Base-by-base conservation (phyloP, 2,797 vertebrate species). In the Anabas testudineus region DNA sequence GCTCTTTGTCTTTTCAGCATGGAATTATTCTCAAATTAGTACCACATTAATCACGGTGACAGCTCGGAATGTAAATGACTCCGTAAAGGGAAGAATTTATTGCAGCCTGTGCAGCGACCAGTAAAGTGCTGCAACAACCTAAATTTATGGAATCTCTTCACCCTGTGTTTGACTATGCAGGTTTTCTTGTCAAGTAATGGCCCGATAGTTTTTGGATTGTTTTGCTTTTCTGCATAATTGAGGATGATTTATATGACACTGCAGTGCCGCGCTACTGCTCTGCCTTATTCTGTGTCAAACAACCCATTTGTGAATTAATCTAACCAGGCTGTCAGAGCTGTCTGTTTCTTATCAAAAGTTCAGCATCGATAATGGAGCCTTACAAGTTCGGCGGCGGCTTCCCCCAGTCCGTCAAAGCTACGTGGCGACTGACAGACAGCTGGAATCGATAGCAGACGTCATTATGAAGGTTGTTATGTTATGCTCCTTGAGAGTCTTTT, bases 1-100 rank as follows among this genome's bases (percentile, higher is more conserved):
- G 46, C 78, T 83, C 77, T 86, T 82, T 86, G 85, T 90, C 72
- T 80, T 80, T 87, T 71, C 83, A 78, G 54, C 37, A 43, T 65
- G 78, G 86, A 88, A 90, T 91, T 88, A 88, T 90, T 89, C 82
- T 88, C 79, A 91, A 88, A 92, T 93, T 91, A 91, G 90, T 53
- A 34, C 24, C 79, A 78, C 90, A 91, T 91, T 91, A 84, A 91
- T 93, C 92, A 89, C 84, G 54, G 34, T 66, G 89, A 87, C 90
- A 88, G 82, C 65, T 64, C 30, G 0, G 74, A 83, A 88, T 90
- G 79, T 89, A 90, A 92, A 89, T 80, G 82, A 84, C 78, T 91
- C 70, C n/a, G 79, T 72, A 63, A 90, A 68, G 64, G 52, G 51
- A 59, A 41, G 65, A 80, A 77, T 81, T 78, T 75, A 80, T 75